These are phyloP conservation scores for Calliopsis andreniformis DNA, from an alignment of 1,140 invertebrate genomes.

Conservation along the genomic window DNA sequence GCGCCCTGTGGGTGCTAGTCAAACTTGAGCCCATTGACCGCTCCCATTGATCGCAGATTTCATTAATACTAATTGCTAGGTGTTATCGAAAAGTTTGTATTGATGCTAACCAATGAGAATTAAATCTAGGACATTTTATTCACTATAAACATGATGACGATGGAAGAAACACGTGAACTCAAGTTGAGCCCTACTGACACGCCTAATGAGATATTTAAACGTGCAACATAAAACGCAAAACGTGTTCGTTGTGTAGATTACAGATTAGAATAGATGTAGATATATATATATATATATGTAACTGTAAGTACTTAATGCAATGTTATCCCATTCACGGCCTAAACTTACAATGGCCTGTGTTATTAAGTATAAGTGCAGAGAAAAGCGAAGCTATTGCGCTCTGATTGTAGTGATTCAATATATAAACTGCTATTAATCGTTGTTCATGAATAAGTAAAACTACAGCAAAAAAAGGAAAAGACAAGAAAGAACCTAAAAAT, in stretches of 20 bases:
- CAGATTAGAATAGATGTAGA: no score
- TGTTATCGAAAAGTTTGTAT: no score
- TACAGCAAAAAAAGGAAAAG: not conserved
- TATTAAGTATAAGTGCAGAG: not conserved
- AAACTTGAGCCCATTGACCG: slow-evolving; percentile 74
- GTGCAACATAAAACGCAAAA: no score
- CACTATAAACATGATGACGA: no score
- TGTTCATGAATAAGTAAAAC: slow-evolving; percentile 25
- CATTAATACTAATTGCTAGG: slow-evolving; percentile 26
- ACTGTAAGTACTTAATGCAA: slow-evolving; percentile 3
- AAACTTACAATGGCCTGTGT: not conserved
- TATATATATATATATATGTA: slow-evolving; percentile 16
- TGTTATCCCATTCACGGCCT: slow-evolving; percentile 1
- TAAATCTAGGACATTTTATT: no score
- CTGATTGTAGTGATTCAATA: slow-evolving; percentile 5
- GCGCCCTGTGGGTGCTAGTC: slow-evolving; percentile 67
- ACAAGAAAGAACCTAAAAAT: not conserved
- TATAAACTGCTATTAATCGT: slow-evolving; percentile 12
- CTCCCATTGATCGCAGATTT: slow-evolving; percentile 64
- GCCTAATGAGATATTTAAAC: no score
- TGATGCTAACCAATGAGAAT: no score
- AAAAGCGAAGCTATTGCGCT: not conserved
- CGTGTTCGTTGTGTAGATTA: no score
- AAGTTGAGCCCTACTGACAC: no score
- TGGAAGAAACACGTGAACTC: no score